Evolutionary conservation across 2,888 invertebrate genomes (phyloP).

Genomic region (Tanaodytes sp.): DNA sequence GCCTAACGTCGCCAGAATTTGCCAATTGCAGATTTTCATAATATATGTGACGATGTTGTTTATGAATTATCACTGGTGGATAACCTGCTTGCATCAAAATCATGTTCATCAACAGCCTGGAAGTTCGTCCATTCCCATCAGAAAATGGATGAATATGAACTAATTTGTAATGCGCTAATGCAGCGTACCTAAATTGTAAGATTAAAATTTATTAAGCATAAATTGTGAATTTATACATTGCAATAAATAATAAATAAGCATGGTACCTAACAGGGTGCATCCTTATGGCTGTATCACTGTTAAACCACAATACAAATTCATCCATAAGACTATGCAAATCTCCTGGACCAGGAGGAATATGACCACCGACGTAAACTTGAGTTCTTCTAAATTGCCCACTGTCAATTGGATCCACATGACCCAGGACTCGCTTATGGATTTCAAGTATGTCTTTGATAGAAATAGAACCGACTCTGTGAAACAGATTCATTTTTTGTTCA

Average conservation of each 20-base stretch:
- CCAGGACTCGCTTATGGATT: conserved; percentile 92
- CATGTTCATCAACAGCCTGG: conserved; percentile 95
- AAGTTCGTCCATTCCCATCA: conserved; percentile 97
- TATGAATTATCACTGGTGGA: conserved; percentile 94
- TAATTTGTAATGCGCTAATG: conserved; percentile 95
- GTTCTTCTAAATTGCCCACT: conserved; percentile 91
- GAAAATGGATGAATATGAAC: conserved; percentile 98
- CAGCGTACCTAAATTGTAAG: conserved; percentile 82
- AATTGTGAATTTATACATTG: too few species aligned
- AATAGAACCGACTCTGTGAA: conserved; percentile 80
- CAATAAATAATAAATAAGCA: not conserved
- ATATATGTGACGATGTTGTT: conserved; percentile 87
- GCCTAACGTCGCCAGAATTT: conserved; percentile 94
- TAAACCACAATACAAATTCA: conserved; percentile 93
- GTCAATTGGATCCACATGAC: conserved; percentile 94
- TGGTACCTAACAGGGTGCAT: conserved; percentile 88
- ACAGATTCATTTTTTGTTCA: too few species aligned
- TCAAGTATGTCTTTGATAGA: conserved; percentile 90
- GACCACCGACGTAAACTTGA: conserved; percentile 96
- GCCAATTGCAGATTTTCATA: conserved; percentile 92
- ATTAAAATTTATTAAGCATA: too few species aligned
- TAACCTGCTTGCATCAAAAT: conserved; percentile 95
- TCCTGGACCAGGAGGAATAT: conserved; percentile 90
- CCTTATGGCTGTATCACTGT: conserved; percentile 87
- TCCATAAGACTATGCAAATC: conserved; percentile 87